Evolutionary conservation across 2,797 vertebrate species (phyloP), one percentile per base, ranked within the genome.

Genomic region (Diceros bicornis): DNA sequence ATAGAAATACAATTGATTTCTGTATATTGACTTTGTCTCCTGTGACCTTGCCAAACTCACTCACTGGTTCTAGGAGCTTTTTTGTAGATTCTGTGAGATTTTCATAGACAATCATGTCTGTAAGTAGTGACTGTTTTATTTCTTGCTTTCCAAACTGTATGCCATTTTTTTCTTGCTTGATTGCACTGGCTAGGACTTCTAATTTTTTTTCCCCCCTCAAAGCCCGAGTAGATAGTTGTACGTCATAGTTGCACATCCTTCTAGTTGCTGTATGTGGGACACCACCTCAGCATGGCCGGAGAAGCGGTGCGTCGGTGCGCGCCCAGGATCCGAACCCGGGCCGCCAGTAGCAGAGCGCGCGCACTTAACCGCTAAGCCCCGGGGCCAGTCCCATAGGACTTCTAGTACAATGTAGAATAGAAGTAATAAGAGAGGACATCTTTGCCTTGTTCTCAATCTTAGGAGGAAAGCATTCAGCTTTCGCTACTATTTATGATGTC

Each of bases 381-480:
- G 4, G 41, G 41, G 41, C 41, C 41, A 4, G 41, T 4, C 41
- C 41, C 41, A 41, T 74, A 72, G 68, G 79, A 81, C 59, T 86
- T 75, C 29, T 61, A 23, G 71, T 78, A 52, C 20, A 55, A 4
- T 81, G 44, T 64, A 64, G 34, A 71, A 27, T 95, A 23, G 32
- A 62, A 91, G 23, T 87, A 72, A 25, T 41, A 20, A 85, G 62
- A 74, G 41, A 86, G 79, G 50, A 75, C 18, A 55, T 61, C 59
- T 93, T 96, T 84, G 41, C 44, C 55, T 72, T 74, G 27, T 85
- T 66, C 79, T 87, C 50, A 79, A 4, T 89, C 52, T 96, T 52
- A 44, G 52, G 61, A 96, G 61, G 41, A 94, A 91, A 64, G 32
- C 16, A 47, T 66, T 83, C 21, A 61, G 29, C n/a, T 82, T 86